A percentile compares a stretch with the other conserved stretches of the same genome.
These are phyloP conservation scores for Macroglossus sobrinus DNA, from an alignment of 2,113 vertebrate genomes.

Conservation along the genomic window DNA sequence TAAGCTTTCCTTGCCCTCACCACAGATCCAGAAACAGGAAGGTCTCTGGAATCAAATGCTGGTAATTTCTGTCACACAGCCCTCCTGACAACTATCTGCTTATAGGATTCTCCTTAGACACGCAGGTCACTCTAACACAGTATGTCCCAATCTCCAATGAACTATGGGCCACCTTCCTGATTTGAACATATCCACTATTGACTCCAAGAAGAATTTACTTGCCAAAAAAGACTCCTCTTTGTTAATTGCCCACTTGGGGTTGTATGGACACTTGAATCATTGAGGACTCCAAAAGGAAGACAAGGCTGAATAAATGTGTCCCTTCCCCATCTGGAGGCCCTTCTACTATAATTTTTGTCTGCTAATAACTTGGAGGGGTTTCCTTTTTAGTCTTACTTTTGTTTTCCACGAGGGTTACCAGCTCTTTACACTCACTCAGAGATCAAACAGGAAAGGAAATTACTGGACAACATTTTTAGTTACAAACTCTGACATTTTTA, in stretches of 20 bases:
- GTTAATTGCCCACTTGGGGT: not conserved
- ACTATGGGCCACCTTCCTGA: not conserved
- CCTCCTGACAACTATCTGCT: not conserved
- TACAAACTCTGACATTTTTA: not conserved
- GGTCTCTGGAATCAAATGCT: not conserved
- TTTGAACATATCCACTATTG: not conserved
- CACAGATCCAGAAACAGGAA: constrained; percentile 21
- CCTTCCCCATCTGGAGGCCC: not conserved
- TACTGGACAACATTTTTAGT: not conserved
- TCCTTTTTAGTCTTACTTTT: constrained; percentile 12
- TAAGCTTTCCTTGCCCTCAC: constrained; percentile 34
- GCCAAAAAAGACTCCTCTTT: not conserved
- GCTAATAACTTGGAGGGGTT: not conserved
- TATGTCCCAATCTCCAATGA: not conserved
- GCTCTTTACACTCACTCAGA: constrained; percentile 7
- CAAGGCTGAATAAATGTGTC: not conserved
- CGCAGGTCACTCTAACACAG: not conserved
- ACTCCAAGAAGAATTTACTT: not conserved
- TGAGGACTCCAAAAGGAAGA: not conserved
- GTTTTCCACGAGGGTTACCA: not conserved
- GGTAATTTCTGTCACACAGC: not conserved
- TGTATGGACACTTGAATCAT: not conserved
- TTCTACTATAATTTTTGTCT: not conserved
- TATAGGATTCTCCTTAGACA: not conserved
- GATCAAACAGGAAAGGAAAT: constrained; percentile 30